A percentile compares a stretch with the other conserved stretches of the same genome.
Conservation (phyloP, 2,797 vertebrate species). For the Takifugu ocellatus region DNA sequence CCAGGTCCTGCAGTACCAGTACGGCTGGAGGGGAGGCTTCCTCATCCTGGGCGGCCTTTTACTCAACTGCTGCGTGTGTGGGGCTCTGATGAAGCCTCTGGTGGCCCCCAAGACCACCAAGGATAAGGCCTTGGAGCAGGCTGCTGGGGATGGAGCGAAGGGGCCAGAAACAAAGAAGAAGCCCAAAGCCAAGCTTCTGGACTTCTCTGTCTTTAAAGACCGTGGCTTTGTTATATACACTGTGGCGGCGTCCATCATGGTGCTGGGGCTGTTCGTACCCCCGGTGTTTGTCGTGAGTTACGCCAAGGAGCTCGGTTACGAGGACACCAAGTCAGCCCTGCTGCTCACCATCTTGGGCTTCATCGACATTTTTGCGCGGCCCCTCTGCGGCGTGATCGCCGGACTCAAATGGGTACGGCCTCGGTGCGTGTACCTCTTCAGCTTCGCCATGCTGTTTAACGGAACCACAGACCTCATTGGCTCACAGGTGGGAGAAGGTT, state of each 20-base stretch:
- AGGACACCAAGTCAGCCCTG: slow-evolving; percentile 88
- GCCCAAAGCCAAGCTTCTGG: slow-evolving; percentile 79
- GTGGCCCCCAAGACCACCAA: slow-evolving; percentile 56
- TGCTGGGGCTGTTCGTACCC: slow-evolving; percentile 93
- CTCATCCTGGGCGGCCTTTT: slow-evolving; percentile 91
- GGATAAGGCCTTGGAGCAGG: slow-evolving; percentile 5
- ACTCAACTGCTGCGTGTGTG: slow-evolving; percentile 93
- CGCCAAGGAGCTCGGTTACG: slow-evolving; percentile 86
- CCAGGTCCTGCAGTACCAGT: slow-evolving; percentile 85
- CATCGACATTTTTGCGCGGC: slow-evolving; percentile 92
- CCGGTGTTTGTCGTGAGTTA: slow-evolving; percentile 95
- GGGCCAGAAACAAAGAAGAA: slow-evolving; percentile 39
- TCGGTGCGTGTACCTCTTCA: slow-evolving; percentile 89
- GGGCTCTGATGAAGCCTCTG: slow-evolving; percentile 89
- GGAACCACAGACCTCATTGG: slow-evolving; percentile 86
- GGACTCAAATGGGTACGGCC: slow-evolving; percentile 88
- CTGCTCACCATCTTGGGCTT: slow-evolving; percentile 91
- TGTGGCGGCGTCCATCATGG: slow-evolving; percentile 89
- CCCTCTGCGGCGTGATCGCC: slow-evolving; percentile 84
- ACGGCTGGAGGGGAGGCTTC: slow-evolving; percentile 93
- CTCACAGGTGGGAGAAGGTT: slow-evolving; percentile 63
- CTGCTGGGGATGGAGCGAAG: slow-evolving; percentile 11
- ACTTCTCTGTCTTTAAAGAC: slow-evolving; percentile 89
- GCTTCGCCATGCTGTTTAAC: slow-evolving; percentile 93
- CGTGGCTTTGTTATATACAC: slow-evolving; percentile 88